A percentile compares a stretch with the other conserved stretches of the same genome.
These are phyloP conservation scores for Ciona savignyi DNA, from an alignment of 23 tunicate species.

Conservation along the genomic window DNA sequence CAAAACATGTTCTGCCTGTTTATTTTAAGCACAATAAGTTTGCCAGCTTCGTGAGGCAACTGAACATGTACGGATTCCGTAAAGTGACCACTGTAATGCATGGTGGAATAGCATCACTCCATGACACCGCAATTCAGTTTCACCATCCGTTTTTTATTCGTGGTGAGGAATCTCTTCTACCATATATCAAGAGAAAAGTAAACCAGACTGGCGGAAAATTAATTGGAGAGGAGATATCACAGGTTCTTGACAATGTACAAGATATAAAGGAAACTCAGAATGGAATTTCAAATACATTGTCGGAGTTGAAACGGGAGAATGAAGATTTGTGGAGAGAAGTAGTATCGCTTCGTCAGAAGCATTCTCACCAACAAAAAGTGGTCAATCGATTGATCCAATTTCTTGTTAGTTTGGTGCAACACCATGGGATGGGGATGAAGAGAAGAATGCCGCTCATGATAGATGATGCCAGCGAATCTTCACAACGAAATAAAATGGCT, in stretches of 20 bases:
- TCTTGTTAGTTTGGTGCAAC: slow-evolving; percentile 74
- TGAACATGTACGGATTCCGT: slow-evolving; percentile 92
- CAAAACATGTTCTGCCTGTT: slow-evolving; percentile 70
- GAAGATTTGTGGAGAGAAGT: slow-evolving; percentile 83
- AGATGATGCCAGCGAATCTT: slow-evolving; percentile 10
- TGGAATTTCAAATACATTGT: slow-evolving; percentile 19
- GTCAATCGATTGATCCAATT: slow-evolving; percentile 83
- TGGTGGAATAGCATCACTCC: slow-evolving; percentile 15
- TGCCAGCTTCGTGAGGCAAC: slow-evolving; percentile 90
- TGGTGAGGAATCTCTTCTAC: slow-evolving; percentile 27
- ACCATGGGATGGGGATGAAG: slow-evolving; percentile 79
- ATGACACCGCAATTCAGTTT: slow-evolving; percentile 51
- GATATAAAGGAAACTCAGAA: slow-evolving; percentile 46
- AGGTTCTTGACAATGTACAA: slow-evolving; percentile 49
- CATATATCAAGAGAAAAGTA: slow-evolving; percentile 62
- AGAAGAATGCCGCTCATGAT: slow-evolving; percentile 36
- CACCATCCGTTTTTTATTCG: slow-evolving; percentile 54
- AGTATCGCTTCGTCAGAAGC: slow-evolving; percentile 75
- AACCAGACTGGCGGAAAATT: slow-evolving; percentile 5
- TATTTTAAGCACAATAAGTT: slow-evolving; percentile 96
- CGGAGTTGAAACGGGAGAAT: slow-evolving; percentile 59
- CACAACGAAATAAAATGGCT: slow-evolving; percentile 3
- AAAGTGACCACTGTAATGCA: slow-evolving; percentile 49
- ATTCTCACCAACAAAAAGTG: slow-evolving; percentile 88
- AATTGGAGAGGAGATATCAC: slow-evolving; percentile 25